Base-by-base conservation (phyloP, 2,888 invertebrate species). In the Megalurothrips usitatus region DNA sequence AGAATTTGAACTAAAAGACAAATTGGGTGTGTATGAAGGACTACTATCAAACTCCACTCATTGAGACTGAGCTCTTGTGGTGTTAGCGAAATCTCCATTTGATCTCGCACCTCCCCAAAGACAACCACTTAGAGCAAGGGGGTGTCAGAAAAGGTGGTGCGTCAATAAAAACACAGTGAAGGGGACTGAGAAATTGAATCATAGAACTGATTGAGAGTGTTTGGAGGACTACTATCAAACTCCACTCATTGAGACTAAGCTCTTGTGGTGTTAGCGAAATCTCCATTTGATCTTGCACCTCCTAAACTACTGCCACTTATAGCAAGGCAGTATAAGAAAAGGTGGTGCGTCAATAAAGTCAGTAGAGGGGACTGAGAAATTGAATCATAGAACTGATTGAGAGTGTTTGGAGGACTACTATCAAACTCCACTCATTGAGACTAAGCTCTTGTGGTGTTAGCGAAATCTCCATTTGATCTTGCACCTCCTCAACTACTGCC, bases 391-490 rank as follows among this genome's bases (percentile, higher is more conserved):
- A 26, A 26, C 23, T 9, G 0, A 75, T 58, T 58, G 19, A n/a
- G 34, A 4, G 6, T 75, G 68, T 75, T 1, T 12, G 26, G 68
- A 75, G 68, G 68, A 26, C 68, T 75, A 75, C 68, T 75, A 23
- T 75, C 68, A 75, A 75, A 75, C 68, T 75, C 68, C 68, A 75
- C 68, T 75, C 68, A 75, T 75, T 75, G 68, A 26, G 68, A 52
- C 12, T 3, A 52, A 52, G 19, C 68, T 26, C 68, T 68, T 68
- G 68, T 68, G 68, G 68, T 68, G 68, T 68, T 23, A 68, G 68
- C 68, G n/a, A 23, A 68, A 23, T 26, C 68, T 75, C 68, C 26
- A 6, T 3, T 9, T 75, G 26, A 23, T 75, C 12, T 75, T 0
- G 68, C 68, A 75, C 12, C 58, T 1, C 23, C n/a, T 43, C 19